Conservation (phyloP, 2,113 vertebrate species). For the Callithrix jacchus region DNA sequence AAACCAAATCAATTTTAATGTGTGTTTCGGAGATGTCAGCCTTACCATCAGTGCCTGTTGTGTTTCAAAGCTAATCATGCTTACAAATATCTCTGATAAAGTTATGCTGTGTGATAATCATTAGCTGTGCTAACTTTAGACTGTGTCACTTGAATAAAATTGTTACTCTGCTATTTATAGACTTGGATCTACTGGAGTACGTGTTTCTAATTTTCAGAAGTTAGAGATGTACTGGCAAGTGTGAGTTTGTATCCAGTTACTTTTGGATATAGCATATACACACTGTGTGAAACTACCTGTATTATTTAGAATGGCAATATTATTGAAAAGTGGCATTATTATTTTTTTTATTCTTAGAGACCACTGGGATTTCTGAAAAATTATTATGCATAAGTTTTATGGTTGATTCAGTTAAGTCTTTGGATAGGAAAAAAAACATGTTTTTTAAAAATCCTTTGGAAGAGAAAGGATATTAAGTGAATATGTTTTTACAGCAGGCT, state of each 20-base stretch:
- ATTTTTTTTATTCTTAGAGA: slow-evolving; percentile 29
- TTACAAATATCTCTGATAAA: background rate
- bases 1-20: slow-evolving; percentile 18
- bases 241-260: background rate
- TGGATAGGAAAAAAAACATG: background rate
- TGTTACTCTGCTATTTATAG: background rate
- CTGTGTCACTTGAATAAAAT: background rate
- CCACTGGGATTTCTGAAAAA: background rate
- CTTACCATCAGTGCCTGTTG: background rate
- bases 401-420: background rate
- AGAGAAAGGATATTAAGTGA: slow-evolving; percentile 55
- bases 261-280: background rate
- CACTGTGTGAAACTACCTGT: background rate
- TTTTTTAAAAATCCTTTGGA: background rate
- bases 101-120: background rate
- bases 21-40: background rate
- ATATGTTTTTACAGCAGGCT: slow-evolving; percentile 35
- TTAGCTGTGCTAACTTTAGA: background rate
- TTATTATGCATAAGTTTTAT: background rate
- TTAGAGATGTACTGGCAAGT: background rate
- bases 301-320: background rate
- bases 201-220: slow-evolving; percentile 9
- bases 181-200: background rate
- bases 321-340: slow-evolving; percentile 19
- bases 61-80: background rate